These are phyloP conservation scores for Aricia artaxerxes DNA, from an alignment of 2,888 invertebrate species.

Conservation along the genomic window DNA sequence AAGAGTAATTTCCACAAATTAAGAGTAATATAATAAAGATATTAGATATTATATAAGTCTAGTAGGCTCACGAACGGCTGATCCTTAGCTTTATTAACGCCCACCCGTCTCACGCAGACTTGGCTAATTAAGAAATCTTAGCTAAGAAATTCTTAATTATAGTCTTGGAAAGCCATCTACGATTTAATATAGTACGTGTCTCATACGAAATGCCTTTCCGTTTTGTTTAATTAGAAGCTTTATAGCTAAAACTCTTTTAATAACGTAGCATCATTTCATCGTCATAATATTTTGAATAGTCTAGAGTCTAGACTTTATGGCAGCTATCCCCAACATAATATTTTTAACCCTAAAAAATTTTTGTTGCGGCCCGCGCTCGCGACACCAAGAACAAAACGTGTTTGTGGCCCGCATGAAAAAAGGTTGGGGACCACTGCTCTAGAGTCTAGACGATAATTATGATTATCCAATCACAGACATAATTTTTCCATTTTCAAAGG, in stretches of 20 bases:
- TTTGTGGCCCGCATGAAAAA: no score
- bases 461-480: background rate
- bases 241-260: background rate
- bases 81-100: background rate
- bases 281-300: no score
- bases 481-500: background rate
- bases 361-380: no score
- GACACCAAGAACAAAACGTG: no score
- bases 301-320: no score
- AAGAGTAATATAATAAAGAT: background rate
- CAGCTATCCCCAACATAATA: no score
- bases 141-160: slow-evolving; percentile 6
- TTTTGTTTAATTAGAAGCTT: background rate
- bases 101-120: slow-evolving; percentile 12
- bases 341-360: no score
- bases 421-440: no score
- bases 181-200: background rate
- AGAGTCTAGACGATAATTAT: no score
- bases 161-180: background rate
- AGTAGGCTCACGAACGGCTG: background rate
- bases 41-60: background rate
- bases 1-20: background rate
- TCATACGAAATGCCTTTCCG: background rate
- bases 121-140: slow-evolving; percentile 8
- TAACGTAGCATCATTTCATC: no score